Evolutionary conservation across 2,888 invertebrate genomes (phyloP).

Genomic region (Amphipyra tragopoginis): DNA sequence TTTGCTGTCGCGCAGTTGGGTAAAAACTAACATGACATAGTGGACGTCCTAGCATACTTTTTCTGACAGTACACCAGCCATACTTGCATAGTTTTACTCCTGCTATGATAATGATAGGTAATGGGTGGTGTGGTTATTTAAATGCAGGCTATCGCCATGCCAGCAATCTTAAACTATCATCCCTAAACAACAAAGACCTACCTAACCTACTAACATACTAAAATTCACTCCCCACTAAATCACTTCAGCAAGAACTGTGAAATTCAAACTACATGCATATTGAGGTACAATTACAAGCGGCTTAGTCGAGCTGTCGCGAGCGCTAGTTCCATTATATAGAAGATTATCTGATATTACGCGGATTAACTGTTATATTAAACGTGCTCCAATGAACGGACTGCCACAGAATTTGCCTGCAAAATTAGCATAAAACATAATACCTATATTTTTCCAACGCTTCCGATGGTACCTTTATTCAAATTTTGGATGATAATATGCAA

Average conservation of each 20-base stretch:
- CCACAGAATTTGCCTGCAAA: constrained; percentile 34
- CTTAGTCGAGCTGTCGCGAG: constrained; percentile 49
- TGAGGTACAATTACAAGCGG: constrained; percentile 57
- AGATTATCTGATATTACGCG: constrained; percentile 60
- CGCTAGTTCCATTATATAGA: constrained; percentile 55
- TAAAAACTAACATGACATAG: no score
- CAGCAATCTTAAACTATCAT: background rate
- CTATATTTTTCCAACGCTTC: constrained; percentile 52
- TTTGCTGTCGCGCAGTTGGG: no score
- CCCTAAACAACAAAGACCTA: background rate
- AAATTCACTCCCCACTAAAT: constrained; percentile 15
- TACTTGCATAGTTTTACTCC: no score
- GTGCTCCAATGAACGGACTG: constrained; percentile 31
- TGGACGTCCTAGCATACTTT: no score
- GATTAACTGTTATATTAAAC: constrained; percentile 56
- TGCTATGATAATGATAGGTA: no score
- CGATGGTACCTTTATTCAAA: constrained; percentile 58
- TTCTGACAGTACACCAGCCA: no score
- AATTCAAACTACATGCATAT: constrained; percentile 50
- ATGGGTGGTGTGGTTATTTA: no score
- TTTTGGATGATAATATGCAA: constrained; percentile 56
- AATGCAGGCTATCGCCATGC: no score
- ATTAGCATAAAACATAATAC: constrained; percentile 51
- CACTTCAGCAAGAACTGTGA: constrained; percentile 36
- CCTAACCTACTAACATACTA: background rate